Base-by-base conservation (phyloP, 2,888 invertebrate genomes). In the Caenorhabditis parvicauda region DNA sequence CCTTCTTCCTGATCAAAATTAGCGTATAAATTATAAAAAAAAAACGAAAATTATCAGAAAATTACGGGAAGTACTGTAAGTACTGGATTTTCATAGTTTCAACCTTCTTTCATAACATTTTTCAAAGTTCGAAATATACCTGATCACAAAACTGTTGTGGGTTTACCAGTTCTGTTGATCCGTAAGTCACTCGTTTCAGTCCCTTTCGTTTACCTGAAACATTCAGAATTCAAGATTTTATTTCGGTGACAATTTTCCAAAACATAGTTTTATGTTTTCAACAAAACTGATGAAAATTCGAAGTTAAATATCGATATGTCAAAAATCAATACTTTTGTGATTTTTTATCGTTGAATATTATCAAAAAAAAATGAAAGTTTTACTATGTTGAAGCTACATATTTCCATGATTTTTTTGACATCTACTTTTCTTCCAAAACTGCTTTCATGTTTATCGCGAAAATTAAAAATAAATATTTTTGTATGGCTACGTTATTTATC, bases 131-230 rank as follows among this genome's bases (percentile, higher is more conserved):
- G 41, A 42, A 44, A 64, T 52, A 41, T 54, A 70, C 79, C 77
- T 98, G 95, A 83, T 90, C 90, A 61, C 96, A 86, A 84, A 98
- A 95, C 82, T 94, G 92, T 72, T 88, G 88, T 5, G 95, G 92
- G 84, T 92, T 96, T 68, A 90, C 89, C 62, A 98, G 85, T 41
- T 95, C 92, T 27, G 95, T 92, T 59, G 92, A 89, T 37, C 98
- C 98, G 82, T 98, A 98, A 52, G 92, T 89, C 61, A 98, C 89
- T 81, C 90, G 88, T 43, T 70, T 63, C 39, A 79, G 45, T 4
- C 73, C 72, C 38, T 75, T 76, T n/a, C 89, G 89, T 87, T 90
- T 93, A 32, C 90, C 53, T 64, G 42, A 2, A 58, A 54, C 12
- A 7, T n/a, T n/a, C n/a, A n/a, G n/a, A n/a, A n/a, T n/a, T n/a